These are phyloP conservation scores for Leucopternis melanops DNA, from an alignment of 2,113 vertebrate genomes.

Conservation along the genomic window DNA sequence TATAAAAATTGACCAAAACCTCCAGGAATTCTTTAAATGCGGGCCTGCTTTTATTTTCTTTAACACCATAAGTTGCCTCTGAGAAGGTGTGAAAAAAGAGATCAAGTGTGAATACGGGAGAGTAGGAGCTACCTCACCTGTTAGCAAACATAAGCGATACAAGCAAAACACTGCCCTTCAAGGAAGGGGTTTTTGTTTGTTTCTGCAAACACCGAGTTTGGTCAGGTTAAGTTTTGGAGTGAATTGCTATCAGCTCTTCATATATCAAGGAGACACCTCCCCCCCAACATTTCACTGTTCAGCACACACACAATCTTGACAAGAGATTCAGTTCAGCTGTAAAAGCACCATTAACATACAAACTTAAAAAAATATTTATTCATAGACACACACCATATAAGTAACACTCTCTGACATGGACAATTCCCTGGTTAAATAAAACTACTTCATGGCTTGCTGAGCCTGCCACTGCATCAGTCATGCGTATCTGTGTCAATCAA, in stretches of 20 bases:
- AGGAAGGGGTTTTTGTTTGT: neutral
- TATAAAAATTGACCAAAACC: no score
- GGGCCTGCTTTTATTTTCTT: no score
- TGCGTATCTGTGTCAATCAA: constrained; percentile 17
- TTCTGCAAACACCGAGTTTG: neutral
- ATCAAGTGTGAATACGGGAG: no score
- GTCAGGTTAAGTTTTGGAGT: neutral
- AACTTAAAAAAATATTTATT: constrained; percentile 7
- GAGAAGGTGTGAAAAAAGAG: no score
- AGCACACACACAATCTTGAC: neutral
- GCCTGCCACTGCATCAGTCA: neutral
- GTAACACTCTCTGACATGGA: neutral
- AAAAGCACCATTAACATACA: neutral
- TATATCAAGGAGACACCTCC: neutral
- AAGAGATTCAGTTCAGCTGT: neutral
- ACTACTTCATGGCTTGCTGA: neutral
- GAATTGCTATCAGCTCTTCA: neutral
- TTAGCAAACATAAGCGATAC: neutral
- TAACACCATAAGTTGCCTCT: no score
- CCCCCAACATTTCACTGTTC: neutral
- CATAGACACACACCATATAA: neutral
- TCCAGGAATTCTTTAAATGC: no score
- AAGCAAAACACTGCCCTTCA: neutral
- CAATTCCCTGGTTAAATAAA: constrained; percentile 30
- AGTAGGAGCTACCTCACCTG: neutral